Evolutionary conservation across 2,888 invertebrate species (phyloP).

Genomic region (Drosophila stalkeri): DNA sequence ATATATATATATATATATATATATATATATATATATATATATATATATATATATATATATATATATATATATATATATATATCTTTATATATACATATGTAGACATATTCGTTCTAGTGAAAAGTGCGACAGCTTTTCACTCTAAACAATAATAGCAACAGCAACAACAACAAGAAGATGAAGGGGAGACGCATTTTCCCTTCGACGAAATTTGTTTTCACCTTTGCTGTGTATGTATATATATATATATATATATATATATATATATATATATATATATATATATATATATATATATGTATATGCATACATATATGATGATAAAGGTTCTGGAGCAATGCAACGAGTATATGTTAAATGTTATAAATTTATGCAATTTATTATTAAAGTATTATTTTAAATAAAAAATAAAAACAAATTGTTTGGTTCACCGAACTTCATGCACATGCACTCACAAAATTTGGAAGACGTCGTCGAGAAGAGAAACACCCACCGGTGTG

Average conservation of each 20-base stretch:
- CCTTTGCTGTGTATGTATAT: conserved; percentile 67
- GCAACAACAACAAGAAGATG: background rate
- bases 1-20: conserved; percentile 28
- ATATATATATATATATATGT: conserved; percentile 23
- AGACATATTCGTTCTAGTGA: conserved; percentile 56
- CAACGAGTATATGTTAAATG: conserved; percentile 81
- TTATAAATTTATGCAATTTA: conserved; percentile 82
- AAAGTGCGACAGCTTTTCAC: conserved; percentile 47
- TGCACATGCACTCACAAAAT: background rate
- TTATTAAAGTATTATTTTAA: conserved; percentile 81
- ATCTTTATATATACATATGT: conserved; percentile 45
- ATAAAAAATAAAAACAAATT: conserved; percentile 55
- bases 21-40: conserved; percentile 48
- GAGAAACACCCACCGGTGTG: background rate
- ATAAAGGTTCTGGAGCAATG: conserved; percentile 41
- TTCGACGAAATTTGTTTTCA: conserved; percentile 57
- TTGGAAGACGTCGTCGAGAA: background rate
- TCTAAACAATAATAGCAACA: conserved; percentile 42
- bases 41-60: conserved; percentile 13
- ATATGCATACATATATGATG: conserved; percentile 26
- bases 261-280: conserved; percentile 38
- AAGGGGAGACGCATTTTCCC: conserved; percentile 40
- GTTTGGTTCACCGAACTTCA: conserved; percentile 23
- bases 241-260: conserved; percentile 23
- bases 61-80: conserved; percentile 31